A percentile compares a stretch with the other conserved stretches of the same genome.
These are phyloP conservation scores for Amblyjoppa fuscipennis DNA, from an alignment of 2,888 invertebrate species.

Conservation along the genomic window DNA sequence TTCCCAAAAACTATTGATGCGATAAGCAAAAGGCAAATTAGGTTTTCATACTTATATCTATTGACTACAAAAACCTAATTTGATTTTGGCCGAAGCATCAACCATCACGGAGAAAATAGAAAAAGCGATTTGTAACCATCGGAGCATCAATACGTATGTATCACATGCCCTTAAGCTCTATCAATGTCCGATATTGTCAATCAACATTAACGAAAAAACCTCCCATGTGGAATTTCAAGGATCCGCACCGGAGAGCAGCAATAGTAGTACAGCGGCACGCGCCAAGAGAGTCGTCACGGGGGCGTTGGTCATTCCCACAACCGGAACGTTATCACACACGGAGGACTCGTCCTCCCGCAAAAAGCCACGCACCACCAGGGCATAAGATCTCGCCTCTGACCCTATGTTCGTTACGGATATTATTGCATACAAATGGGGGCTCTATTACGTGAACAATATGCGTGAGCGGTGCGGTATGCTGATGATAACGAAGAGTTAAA, in stretches of 20 bases:
- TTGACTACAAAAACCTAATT: too few relatives aligned
- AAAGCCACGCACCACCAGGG: conserved; percentile 81
- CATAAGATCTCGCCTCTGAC: conserved; percentile 75
- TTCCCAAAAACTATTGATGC: too few relatives aligned
- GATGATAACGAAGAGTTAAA: conserved; percentile 66
- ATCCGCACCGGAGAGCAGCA: conserved; percentile 76
- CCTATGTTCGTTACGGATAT: conserved; percentile 62
- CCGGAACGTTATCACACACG: conserved; percentile 69
- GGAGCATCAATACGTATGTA: too few relatives aligned
- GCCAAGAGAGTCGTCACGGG: conserved; percentile 79
- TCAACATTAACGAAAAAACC: conserved; percentile 1
- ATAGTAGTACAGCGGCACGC: conserved; percentile 77
- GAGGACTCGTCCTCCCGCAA: conserved; percentile 81
- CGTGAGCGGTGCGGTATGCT: conserved; percentile 72
- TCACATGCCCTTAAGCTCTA: background rate
- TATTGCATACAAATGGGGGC: conserved; percentile 17
- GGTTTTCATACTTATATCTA: too few relatives aligned
- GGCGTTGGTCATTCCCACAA: conserved; percentile 67
- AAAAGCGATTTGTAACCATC: too few relatives aligned
- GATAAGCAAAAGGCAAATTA: too few relatives aligned
- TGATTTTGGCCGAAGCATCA: too few relatives aligned
- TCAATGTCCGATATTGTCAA: background rate
- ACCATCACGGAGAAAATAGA: too few relatives aligned
- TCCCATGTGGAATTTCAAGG: conserved; percentile 67
- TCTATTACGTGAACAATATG: conserved; percentile 73